Evolutionary conservation across 2,113 vertebrate species (phyloP).

Genomic region (Mystacornis crossleyi): DNA sequence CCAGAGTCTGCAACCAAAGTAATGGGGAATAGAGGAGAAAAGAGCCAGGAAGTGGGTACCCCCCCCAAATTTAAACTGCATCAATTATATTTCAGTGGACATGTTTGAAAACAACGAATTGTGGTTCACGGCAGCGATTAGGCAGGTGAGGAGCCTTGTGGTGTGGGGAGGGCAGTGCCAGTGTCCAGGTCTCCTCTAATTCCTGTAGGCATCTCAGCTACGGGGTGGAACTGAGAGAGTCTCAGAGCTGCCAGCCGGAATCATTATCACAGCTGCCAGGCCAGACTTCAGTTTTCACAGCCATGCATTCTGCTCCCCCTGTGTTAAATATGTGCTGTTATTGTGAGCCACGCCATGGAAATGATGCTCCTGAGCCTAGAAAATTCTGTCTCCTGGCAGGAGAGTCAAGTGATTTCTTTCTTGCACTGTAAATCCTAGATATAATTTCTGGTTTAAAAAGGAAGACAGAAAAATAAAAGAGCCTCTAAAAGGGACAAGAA

Average conservation of each 20-base stretch:
- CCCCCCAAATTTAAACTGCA: not conserved
- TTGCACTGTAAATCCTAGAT: not conserved
- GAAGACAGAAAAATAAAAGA: not conserved
- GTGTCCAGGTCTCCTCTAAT: not conserved
- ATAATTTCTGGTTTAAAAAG: not conserved
- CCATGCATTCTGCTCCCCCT: not conserved
- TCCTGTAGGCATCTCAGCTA: not conserved
- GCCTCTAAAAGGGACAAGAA: not conserved
- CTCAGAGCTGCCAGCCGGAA: not conserved
- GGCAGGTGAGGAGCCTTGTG: not conserved
- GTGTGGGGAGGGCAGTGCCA: not conserved
- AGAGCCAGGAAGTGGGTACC: not conserved
- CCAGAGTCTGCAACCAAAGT: not conserved
- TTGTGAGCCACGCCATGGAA: not conserved
- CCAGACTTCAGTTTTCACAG: not conserved
- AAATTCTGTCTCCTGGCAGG: not conserved
- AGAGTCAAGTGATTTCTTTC: not conserved
- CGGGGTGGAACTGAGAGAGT: not conserved
- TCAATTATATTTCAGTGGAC: rapidly evolving
- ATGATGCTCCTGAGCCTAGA: not conserved
- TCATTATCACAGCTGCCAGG: not conserved
- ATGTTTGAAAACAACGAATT: not conserved
- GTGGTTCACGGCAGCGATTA: not conserved
- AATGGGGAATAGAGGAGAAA: not conserved
- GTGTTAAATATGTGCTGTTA: not conserved